A percentile compares a stretch with the other conserved stretches of the same genome.
Evolutionary conservation across 2,888 invertebrate genomes (phyloP).

Genomic region (Tenthredo livida): DNA sequence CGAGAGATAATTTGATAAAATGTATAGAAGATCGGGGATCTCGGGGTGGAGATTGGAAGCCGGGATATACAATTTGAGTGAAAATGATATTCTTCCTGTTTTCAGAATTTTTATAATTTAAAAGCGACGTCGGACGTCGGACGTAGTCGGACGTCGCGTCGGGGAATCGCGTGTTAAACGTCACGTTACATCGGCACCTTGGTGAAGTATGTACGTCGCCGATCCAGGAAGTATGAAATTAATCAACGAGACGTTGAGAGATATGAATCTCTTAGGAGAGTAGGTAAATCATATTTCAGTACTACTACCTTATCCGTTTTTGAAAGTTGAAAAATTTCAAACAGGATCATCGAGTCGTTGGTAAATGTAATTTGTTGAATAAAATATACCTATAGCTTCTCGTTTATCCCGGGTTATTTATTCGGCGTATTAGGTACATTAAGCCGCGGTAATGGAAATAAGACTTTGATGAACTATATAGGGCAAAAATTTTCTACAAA

Average conservation of each 20-base stretch:
- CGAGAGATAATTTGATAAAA: background rate
- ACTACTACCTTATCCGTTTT: background rate
- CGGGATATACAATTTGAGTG: background rate
- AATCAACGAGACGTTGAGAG: background rate
- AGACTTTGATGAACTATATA: too few relatives aligned
- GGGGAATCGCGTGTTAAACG: background rate
- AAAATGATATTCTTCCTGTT: background rate
- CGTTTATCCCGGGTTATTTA: too few relatives aligned
- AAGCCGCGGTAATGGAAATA: too few relatives aligned
- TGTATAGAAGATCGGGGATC: background rate
- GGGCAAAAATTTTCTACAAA: too few relatives aligned
- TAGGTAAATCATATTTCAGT: background rate
- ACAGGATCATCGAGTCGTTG: background rate
- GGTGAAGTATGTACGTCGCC: background rate
- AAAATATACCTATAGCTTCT: too few relatives aligned
- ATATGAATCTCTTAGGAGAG: background rate
- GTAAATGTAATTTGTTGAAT: too few relatives aligned
- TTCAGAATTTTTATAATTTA: background rate
- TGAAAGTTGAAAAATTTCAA: background rate
- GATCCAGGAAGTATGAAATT: conserved; percentile 1
- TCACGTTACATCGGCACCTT: conserved; percentile 10
- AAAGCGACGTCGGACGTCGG: background rate
- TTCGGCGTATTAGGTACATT: too few relatives aligned
- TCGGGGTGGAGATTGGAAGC: background rate
- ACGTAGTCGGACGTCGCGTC: background rate